Percentiles rank a stretch among this genome's conserved stretches.
Conservation (phyloP, 2,888 invertebrate species). For the Perizoma affinitatum region DNA sequence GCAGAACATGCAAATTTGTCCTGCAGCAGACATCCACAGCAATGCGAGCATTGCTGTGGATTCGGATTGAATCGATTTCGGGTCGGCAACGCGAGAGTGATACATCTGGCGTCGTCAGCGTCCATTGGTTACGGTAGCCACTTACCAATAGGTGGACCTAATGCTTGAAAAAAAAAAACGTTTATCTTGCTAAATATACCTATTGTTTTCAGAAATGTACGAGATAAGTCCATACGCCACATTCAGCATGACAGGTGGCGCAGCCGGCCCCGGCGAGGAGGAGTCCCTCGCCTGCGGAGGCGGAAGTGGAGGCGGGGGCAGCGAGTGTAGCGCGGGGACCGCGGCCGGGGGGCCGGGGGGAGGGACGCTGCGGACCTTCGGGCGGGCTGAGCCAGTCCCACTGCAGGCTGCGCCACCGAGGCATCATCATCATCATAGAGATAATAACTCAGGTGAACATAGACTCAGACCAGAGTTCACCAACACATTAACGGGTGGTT, state of each 20-base stretch:
- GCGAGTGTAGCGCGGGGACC: constrained; percentile 63
- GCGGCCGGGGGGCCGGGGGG: constrained; percentile 64
- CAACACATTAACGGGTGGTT: no score
- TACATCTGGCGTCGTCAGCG: no score
- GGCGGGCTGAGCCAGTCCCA: constrained; percentile 85
- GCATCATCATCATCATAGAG: constrained; percentile 50
- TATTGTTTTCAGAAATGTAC: constrained; percentile 86
- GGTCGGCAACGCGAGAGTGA: no score
- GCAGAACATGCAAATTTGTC: no score
- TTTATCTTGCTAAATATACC: no score
- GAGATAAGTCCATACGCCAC: constrained; percentile 93
- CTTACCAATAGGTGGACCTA: no score
- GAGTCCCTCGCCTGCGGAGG: constrained; percentile 26
- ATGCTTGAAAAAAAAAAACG: no score
- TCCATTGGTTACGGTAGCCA: no score
- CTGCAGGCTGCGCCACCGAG: constrained; percentile 77
- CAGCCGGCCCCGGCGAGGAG: constrained; percentile 42
- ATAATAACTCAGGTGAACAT: constrained; percentile 30
- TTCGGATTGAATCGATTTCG: no score
- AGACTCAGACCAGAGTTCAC: not conserved
- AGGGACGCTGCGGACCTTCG: constrained; percentile 90
- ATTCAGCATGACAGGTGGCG: constrained; percentile 85
- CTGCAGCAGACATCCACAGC: no score
- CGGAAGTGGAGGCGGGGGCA: constrained; percentile 37
- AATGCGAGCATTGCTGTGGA: no score